Evolutionary conservation across 2,888 invertebrate species (phyloP).

Genomic region (Xanthia icteritia): DNA sequence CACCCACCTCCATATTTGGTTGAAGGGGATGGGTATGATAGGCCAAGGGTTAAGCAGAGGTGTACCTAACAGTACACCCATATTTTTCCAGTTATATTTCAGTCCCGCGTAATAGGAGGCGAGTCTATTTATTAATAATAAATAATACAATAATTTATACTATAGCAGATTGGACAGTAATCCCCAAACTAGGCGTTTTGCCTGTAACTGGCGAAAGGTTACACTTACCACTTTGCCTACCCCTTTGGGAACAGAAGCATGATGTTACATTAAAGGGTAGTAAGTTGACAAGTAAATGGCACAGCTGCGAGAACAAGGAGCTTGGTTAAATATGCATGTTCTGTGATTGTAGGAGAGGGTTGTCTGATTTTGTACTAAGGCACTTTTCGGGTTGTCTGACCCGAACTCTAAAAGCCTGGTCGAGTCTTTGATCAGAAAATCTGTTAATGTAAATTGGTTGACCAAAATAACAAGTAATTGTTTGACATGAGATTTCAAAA

Average conservation of each 20-base stretch:
- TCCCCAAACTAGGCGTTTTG: too few relatives aligned
- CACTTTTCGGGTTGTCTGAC: neutral
- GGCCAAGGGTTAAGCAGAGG: too few relatives aligned
- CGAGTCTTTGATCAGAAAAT: slow-evolving; percentile 37
- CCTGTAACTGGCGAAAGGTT: too few relatives aligned
- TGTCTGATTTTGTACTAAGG: slow-evolving; percentile 2
- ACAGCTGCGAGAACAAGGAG: slow-evolving; percentile 41
- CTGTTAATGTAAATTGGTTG: slow-evolving; percentile 19
- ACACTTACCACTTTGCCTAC: too few relatives aligned
- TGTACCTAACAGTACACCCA: too few relatives aligned
- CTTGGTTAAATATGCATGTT: slow-evolving; percentile 50
- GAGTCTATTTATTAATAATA: too few relatives aligned
- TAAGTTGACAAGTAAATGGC: slow-evolving; percentile 41
- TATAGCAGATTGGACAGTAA: too few relatives aligned
- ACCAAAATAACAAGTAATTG: neutral
- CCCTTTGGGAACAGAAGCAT: neutral
- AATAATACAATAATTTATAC: too few relatives aligned
- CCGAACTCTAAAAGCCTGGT: slow-evolving; percentile 32
- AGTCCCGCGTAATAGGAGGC: too few relatives aligned
- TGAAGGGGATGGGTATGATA: too few relatives aligned
- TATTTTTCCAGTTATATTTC: too few relatives aligned
- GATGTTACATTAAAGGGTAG: slow-evolving; percentile 19
- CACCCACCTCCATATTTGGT: too few relatives aligned
- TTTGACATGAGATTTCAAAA: neutral
- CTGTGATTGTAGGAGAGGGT: slow-evolving; percentile 31